Conservation (phyloP, 2,113 vertebrate species). For the Perccottus glenii region DNA sequence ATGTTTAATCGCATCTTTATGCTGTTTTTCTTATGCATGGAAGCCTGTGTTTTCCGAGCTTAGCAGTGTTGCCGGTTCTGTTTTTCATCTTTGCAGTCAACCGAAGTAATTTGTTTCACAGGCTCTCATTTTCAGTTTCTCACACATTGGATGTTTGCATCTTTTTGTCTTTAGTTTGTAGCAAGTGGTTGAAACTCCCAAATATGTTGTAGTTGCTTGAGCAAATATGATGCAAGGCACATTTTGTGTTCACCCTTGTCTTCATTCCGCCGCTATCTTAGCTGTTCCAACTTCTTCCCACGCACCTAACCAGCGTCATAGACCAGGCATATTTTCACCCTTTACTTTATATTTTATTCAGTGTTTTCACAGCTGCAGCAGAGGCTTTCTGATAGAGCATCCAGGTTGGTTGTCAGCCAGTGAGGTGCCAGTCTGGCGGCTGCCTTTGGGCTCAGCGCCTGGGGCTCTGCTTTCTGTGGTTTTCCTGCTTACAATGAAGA, state of each 20-base stretch:
- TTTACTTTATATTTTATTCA: constrained; percentile 64
- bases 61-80: constrained; percentile 41
- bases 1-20: constrained; percentile 61
- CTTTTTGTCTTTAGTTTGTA: constrained; percentile 10
- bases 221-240: constrained; percentile 27
- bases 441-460: constrained; percentile 29
- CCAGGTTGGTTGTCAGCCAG: constrained; percentile 57
- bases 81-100: constrained; percentile 64
- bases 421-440: constrained; percentile 42
- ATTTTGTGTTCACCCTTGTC: constrained; percentile 38
- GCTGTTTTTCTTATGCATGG: constrained; percentile 39
- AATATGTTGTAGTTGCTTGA: constrained; percentile 24
- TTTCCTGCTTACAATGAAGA: constrained; percentile 42
- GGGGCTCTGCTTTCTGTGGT: constrained; percentile 42
- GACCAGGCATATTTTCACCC: constrained; percentile 24
- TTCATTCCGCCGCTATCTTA: constrained; percentile 19
- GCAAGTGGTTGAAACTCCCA: constrained; percentile 14
- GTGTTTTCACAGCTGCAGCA: constrained; percentile 46
- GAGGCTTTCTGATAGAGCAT: constrained; percentile 41
- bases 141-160: constrained; percentile 24
- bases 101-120: constrained; percentile 52
- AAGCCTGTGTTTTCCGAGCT: constrained; percentile 30
- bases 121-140: constrained; percentile 54
- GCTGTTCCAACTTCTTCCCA: constrained; percentile 34
- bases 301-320: constrained; percentile 30